Evolutionary conservation across 1,140 invertebrate genomes (phyloP), one percentile per base, ranked within the genome.

Genomic region (Popillia japonica): DNA sequence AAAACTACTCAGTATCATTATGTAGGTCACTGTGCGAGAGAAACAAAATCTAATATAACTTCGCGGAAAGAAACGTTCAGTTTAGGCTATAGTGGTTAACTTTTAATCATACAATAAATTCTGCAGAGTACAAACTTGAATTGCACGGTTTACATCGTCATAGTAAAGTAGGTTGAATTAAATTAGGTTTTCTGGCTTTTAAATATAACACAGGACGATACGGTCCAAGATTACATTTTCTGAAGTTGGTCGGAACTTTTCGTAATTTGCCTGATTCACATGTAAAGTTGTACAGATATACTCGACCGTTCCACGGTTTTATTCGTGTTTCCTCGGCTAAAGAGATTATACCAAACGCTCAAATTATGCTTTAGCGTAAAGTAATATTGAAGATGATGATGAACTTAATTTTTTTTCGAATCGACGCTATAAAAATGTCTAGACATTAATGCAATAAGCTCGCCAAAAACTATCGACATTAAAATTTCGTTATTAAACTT

Each of bases 121-220:
- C 48, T n/a, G 17, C 48, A 55, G 14, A 3, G 48, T 55, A 55
- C 48, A 55, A 55, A 55, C 48, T 55, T 55, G 17, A 17, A 55
- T 55, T 55, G 48, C 48, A 20, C 48, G 14, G 48, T 55, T 17
- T 55, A 55, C 48, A 55, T 17, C 48, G 48, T 55, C 48, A n/a
- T 55, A n/a, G 48, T 6, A 7, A 55, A 55, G n/a, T 55, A 55
- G 11, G 48, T 55, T 55, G 48, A 55, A 55, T 55, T 55, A 55
- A 55, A 55, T 55, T 55, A 55, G 48, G 48, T 55, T 55, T 55
- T 55, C 48, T 55, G 48, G 48, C 48, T 55, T 55, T 55, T 55
- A 55, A 55, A 55, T 55, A 55, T 55, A 55, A 55, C 48, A 55
- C 11, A 55, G 11, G 14, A n/a, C 48, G 48, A 55, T 17, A 55